Conservation (phyloP, 2,113 vertebrate genomes). For the Isurus oxyrinchus region DNA sequence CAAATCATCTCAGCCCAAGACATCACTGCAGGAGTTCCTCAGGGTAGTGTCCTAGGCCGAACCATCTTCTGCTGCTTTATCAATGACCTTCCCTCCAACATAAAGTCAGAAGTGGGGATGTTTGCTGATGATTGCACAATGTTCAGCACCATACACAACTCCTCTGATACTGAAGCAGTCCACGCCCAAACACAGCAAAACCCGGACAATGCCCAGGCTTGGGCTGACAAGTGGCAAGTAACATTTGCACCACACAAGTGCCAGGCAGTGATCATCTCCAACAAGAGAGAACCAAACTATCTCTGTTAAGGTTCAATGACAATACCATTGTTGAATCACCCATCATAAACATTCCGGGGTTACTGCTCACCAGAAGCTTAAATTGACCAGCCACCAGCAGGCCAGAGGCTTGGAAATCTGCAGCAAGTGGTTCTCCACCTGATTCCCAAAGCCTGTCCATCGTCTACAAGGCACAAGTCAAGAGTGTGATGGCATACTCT, state of each 20-base stretch:
- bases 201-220: neutral
- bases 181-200: neutral
- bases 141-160: neutral
- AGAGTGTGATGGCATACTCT: no score
- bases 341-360: neutral
- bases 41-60: neutral
- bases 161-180: neutral
- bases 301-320: neutral
- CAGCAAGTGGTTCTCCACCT: neutral
- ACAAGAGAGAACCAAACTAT: neutral
- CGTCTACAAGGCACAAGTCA: neutral
- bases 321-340: neutral
- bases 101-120: neutral
- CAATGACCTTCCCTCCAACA: neutral
- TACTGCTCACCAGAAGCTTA: neutral
- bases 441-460: neutral
- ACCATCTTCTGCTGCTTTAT: neutral
- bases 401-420: neutral
- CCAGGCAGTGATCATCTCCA: neutral
- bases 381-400: neutral
- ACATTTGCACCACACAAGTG: neutral
- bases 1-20: neutral
- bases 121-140: neutral
- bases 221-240: neutral
- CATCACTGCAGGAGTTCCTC: neutral